These are phyloP conservation scores for Nipponia nippon DNA, from an alignment of 2,113 vertebrate species.

Conservation along the genomic window DNA sequence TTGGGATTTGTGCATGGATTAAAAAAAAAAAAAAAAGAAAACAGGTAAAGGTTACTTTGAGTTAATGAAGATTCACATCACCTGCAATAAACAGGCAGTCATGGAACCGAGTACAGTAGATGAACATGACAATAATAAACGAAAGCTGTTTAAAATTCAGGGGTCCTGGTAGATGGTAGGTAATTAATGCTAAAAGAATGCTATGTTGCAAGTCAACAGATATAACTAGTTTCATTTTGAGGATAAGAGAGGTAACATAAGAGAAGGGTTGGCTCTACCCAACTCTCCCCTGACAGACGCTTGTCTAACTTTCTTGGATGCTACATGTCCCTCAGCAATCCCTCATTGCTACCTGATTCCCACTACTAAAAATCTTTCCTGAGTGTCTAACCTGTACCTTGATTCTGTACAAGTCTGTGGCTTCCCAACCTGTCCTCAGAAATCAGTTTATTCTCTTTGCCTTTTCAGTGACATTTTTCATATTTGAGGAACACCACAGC, in stretches of 20 bases:
- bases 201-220: not conserved
- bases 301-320: not conserved
- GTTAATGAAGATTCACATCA: not conserved
- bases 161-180: not conserved
- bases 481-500: not conserved
- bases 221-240: not conserved
- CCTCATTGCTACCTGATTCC: not conserved
- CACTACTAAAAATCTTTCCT: not conserved
- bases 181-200: not conserved
- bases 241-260: not conserved
- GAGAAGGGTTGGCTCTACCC: not conserved
- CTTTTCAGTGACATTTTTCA: not conserved
- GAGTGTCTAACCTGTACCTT: not conserved
- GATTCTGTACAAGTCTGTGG: not conserved
- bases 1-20: not conserved
- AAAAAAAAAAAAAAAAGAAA: not conserved
- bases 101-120: not conserved
- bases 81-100: not conserved
- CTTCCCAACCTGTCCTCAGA: not conserved
- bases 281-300: not conserved
- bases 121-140: not conserved
- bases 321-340: not conserved
- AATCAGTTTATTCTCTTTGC: not conserved
- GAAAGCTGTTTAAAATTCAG: not conserved
- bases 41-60: not conserved